Percentiles rank a stretch among this genome's conserved stretches.
Evolutionary conservation across 2,113 vertebrate species (phyloP).

Genomic region (Danionella cerebrum): DNA sequence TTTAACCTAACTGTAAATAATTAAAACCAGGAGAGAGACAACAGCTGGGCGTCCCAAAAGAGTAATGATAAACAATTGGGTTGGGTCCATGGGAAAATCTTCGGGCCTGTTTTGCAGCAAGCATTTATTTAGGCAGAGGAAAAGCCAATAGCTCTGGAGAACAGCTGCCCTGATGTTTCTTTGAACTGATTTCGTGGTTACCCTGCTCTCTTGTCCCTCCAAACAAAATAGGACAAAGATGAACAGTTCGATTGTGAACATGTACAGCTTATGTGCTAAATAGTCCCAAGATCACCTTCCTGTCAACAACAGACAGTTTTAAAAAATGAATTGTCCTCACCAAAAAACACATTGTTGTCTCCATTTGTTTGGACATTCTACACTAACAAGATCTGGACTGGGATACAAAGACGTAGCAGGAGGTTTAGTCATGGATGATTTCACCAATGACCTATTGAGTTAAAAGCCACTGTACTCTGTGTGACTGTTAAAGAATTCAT

Average conservation of each 20-base stretch:
- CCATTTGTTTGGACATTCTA: constrained; percentile 22
- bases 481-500: constrained; percentile 17
- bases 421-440: constrained; percentile 26
- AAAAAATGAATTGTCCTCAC: neutral
- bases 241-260: neutral
- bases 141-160: constrained; percentile 28
- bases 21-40: constrained; percentile 10
- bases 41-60: constrained; percentile 35
- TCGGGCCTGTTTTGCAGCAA: constrained; percentile 19
- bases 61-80: constrained; percentile 37
- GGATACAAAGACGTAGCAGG: constrained; percentile 31
- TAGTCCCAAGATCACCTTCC: neutral
- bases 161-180: constrained; percentile 35
- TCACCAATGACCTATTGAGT: constrained; percentile 13
- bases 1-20: constrained; percentile 14
- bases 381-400: constrained; percentile 15
- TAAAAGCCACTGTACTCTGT: constrained; percentile 14
- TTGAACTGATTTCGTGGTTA: constrained; percentile 25
- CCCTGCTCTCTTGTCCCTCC: constrained; percentile 4
- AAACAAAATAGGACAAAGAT: constrained; percentile 14
- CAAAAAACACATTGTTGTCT: constrained; percentile 24
- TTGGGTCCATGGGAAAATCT: constrained; percentile 31
- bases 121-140: constrained; percentile 36
- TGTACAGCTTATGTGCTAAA: neutral
- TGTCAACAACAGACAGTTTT: neutral